Percentiles rank a stretch among this genome's conserved stretches.
Conservation (phyloP, 2,888 invertebrate genomes). For the Neoascia interrupta region DNA sequence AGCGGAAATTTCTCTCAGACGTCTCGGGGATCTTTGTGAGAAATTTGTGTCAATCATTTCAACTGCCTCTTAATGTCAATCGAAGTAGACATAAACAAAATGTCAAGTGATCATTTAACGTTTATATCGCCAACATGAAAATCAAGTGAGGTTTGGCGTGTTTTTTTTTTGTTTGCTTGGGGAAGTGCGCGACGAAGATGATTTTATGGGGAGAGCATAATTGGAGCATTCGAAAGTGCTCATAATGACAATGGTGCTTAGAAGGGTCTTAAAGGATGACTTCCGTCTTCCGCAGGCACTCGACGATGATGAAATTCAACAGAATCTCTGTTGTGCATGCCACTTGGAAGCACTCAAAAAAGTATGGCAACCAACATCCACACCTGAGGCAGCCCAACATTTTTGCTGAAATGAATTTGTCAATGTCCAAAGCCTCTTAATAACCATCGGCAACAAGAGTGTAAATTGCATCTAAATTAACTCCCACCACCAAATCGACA, state of each 20-base stretch:
- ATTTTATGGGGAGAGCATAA: slow-evolving; percentile 28
- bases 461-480: too few species aligned
- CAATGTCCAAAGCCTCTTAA: too few species aligned
- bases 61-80: slow-evolving; percentile 54
- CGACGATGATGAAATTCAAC: too few species aligned
- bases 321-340: not conserved
- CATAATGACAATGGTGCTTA: too few species aligned
- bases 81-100: slow-evolving; percentile 50
- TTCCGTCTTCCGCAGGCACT: too few species aligned
- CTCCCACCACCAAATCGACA: too few species aligned
- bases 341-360: not conserved
- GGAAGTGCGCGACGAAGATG: not conserved
- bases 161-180: not conserved
- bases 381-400: too few species aligned
- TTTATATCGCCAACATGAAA: slow-evolving; percentile 41
- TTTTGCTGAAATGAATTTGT: too few species aligned
- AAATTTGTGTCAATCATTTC: slow-evolving; percentile 57
- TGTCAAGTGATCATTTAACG: slow-evolving; percentile 54
- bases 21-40: slow-evolving; percentile 36
- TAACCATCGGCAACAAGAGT: too few species aligned
- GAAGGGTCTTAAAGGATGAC: too few species aligned
- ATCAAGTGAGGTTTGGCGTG: slow-evolving; percentile 4
- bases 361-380: too few species aligned
- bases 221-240: slow-evolving; percentile 51
- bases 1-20: slow-evolving; percentile 34